These are phyloP conservation scores for Papilio helenus DNA, from an alignment of 1,140 invertebrate species.

Conservation along the genomic window DNA sequence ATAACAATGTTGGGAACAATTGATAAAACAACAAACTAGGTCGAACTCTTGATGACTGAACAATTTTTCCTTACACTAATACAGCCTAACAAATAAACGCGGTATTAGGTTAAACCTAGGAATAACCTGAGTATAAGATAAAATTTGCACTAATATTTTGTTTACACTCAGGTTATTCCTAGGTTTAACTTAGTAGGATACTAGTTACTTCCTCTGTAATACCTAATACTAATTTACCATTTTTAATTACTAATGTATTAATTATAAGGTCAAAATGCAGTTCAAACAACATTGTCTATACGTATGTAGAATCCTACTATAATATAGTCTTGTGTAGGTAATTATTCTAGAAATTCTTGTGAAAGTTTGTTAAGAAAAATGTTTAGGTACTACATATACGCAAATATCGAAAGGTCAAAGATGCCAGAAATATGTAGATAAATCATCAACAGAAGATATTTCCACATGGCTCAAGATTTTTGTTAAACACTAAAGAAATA, in stretches of 20 bases:
- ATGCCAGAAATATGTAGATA: background rate
- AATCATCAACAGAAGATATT: background rate
- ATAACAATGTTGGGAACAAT: conserved; percentile 1
- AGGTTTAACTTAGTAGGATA: background rate
- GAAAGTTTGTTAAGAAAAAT: too few species aligned
- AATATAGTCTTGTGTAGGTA: too few species aligned
- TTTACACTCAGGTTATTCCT: too few species aligned
- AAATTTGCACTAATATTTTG: too few species aligned
- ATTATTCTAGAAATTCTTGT: too few species aligned
- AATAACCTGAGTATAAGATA: too few species aligned
- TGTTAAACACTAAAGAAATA: background rate
- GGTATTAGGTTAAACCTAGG: too few species aligned
- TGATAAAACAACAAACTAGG: background rate
- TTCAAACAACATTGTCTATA: background rate
- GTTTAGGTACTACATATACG: too few species aligned
- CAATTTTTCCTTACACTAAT: background rate
- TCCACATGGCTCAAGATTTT: background rate
- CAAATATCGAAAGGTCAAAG: too few species aligned
- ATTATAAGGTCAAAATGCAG: background rate
- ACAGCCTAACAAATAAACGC: too few species aligned
- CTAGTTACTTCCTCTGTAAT: background rate
- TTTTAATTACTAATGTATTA: background rate
- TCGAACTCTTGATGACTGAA: background rate
- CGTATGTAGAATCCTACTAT: too few species aligned
- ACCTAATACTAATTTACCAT: background rate